Percentiles rank a stretch among this genome's conserved stretches.
Evolutionary conservation across 2,888 invertebrate species (phyloP).

Genomic region (Hymenopus coronatus): DNA sequence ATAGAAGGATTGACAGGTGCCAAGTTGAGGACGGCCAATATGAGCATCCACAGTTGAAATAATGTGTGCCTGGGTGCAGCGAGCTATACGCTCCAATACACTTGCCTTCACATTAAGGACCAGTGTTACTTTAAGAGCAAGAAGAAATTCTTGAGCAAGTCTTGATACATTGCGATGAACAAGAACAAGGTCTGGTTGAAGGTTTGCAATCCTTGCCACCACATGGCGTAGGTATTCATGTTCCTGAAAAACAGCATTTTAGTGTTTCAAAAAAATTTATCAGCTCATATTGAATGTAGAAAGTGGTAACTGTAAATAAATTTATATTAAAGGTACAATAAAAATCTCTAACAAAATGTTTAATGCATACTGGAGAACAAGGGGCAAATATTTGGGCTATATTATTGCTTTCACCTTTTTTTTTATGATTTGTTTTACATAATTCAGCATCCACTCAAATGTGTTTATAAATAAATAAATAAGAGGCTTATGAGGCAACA

Average conservation of each 20-base stretch:
- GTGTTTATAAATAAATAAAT: no score
- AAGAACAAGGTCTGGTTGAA: slow-evolving; percentile 83
- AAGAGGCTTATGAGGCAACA: no score
- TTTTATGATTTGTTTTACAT: no score
- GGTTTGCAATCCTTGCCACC: slow-evolving; percentile 77
- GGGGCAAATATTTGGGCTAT: no score
- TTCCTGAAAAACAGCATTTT: slow-evolving; percentile 55
- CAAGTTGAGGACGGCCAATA: slow-evolving; percentile 71
- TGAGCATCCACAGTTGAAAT: slow-evolving; percentile 86
- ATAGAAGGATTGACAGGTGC: slow-evolving; percentile 80
- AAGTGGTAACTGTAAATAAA: no score
- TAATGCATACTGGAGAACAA: neutral
- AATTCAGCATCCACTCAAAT: no score
- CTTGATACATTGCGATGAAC: slow-evolving; percentile 82
- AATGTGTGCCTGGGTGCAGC: slow-evolving; percentile 80
- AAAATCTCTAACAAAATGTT: no score
- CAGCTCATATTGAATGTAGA: no score
- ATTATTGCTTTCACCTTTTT: no score
- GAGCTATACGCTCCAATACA: slow-evolving; percentile 74
- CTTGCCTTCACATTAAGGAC: slow-evolving; percentile 80
- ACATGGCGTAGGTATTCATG: slow-evolving; percentile 81
- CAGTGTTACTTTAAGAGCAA: slow-evolving; percentile 77
- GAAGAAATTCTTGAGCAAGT: slow-evolving; percentile 82
- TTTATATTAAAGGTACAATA: no score
- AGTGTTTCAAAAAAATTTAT: no score